phyloP scores from a whole-genome alignment of 1,140 invertebrate genomes.

The Diachasma alloeum region DNA sequence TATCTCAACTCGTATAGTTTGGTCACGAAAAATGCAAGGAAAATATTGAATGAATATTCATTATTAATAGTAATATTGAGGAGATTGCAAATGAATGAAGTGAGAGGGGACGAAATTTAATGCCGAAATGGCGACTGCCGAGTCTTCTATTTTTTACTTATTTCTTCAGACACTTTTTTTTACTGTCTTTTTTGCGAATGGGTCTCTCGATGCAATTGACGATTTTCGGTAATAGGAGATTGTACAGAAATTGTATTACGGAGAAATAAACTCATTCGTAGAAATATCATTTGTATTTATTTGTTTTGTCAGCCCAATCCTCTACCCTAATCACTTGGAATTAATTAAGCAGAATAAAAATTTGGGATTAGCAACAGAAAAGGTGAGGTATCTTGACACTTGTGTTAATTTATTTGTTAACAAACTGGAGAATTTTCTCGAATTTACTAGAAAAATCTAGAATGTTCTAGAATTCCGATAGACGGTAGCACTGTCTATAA shows the following conservation, averaged over 20 bases:
- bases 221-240: slow-evolving; percentile 62
- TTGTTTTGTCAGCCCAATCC: background rate
- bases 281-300: background rate
- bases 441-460: too few relatives aligned
- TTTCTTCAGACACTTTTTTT: slow-evolving; percentile 43
- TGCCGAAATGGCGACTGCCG: slow-evolving; percentile 1
- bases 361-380: too few relatives aligned
- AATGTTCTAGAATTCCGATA: too few relatives aligned
- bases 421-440: too few relatives aligned
- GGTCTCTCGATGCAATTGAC: slow-evolving; percentile 49
- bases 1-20: background rate
- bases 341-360: background rate
- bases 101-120: slow-evolving; percentile 12
- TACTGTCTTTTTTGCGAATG: slow-evolving; percentile 50
- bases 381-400: too few relatives aligned
- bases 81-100: slow-evolving; percentile 4
- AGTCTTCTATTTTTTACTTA: slow-evolving; percentile 24
- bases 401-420: too few relatives aligned
- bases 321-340: background rate
- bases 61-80: background rate
- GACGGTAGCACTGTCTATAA: too few relatives aligned
- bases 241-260: slow-evolving; percentile 42
- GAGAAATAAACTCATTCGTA: slow-evolving; percentile 66
- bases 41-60: slow-evolving; percentile 6
- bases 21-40: background rate